Evolutionary conservation across 1,140 invertebrate genomes (phyloP), one percentile per base, ranked within the genome.

Genomic region (Listronotus bonariensis): DNA sequence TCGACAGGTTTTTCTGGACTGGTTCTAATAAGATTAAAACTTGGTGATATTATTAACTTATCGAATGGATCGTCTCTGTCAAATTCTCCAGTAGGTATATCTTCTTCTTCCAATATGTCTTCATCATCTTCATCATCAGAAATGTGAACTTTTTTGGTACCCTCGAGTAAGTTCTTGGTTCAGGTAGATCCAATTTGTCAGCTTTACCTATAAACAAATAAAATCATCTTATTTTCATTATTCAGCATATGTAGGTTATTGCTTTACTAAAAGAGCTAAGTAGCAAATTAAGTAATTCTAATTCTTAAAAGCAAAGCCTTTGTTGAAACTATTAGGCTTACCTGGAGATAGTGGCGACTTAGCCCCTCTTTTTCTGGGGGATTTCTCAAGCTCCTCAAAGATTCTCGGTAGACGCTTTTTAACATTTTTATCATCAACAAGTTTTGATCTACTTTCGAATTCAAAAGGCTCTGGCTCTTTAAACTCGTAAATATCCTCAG

Each of bases 401-500:
- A 86, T 80, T 38, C 84, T 77, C 68, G 83, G 81, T 10, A 78
- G 55, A 36, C 84, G 77, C 71, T 86, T 86, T 72, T 85, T 85
- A 7, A 17, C 40, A 32, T 18, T 65, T 68, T 85, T 86, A 57
- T 86, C 84, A 69, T 86, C 84, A 1, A 49, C 70, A 38, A 74
- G 53, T 62, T 74, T 77, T 17, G 76, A 69, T 41, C 88, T 83
- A 9, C 88, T 84, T 77, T 92, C 89, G 69, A 92, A 87, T 76
- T 92, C 90, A 72, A 92, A 92, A 0, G 91, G 90, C 78, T 93
- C 91, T 0, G 90, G 90, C 80, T 94, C 92, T 78, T 93, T 93
- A 72, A 94, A 94, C 77, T 94, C 92, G 70, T 94, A 94, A 74
- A 92, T 86, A 77, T 92, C 91, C 69, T 89, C 87, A 6, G 85